These are phyloP conservation scores for Cichladusa arquata DNA, from an alignment of 2,113 vertebrate genomes.

Conservation along the genomic window DNA sequence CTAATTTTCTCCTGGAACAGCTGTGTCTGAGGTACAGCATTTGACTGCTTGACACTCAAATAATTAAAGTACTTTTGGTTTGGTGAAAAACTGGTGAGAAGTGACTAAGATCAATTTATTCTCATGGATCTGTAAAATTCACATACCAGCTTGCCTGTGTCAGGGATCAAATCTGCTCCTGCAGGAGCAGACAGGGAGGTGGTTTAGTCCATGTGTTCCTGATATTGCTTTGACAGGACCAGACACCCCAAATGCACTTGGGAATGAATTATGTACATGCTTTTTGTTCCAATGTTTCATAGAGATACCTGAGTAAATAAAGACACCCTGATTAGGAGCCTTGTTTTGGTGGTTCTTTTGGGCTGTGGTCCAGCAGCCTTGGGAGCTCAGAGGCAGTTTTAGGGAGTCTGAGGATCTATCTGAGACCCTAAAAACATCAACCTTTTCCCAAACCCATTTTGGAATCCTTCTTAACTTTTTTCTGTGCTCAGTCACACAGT, in stretches of 20 bases:
- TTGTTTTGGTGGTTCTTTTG: neutral
- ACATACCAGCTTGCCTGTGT: neutral
- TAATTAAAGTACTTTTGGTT: neutral
- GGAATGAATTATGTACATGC: neutral
- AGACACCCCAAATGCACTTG: neutral
- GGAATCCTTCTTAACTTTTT: neutral
- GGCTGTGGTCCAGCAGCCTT: neutral
- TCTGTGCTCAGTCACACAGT: neutral
- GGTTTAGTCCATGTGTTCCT: neutral
- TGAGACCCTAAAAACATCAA: neutral
- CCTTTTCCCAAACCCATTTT: neutral
- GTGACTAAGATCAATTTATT: neutral
- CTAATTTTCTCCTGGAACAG: conserved; percentile 42
- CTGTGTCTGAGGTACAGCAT: neutral
- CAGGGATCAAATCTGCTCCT: neutral
- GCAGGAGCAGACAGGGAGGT: neutral
- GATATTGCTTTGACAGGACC: neutral
- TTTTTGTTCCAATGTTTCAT: neutral
- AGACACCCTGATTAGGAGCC: neutral
- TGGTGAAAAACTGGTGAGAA: neutral
- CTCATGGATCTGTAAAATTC: neutral
- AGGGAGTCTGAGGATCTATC: neutral
- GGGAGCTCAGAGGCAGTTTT: neutral
- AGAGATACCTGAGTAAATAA: neutral
- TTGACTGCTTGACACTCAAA: neutral